Conservation (phyloP, 2,113 vertebrate species). For the Semnornis frantzii region DNA sequence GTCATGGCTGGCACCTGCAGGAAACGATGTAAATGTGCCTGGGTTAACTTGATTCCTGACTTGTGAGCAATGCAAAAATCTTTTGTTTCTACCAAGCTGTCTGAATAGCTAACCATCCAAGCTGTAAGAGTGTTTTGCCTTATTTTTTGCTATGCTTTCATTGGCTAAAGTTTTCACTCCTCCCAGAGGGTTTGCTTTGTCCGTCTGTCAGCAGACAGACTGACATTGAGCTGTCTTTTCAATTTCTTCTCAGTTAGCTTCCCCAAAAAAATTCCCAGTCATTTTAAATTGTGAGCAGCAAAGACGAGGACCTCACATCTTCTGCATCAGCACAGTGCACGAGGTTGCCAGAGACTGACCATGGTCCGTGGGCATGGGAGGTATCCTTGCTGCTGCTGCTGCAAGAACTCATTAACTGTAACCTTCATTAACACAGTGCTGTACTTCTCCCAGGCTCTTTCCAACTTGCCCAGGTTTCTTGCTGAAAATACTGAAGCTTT, state of each 20-base stretch:
- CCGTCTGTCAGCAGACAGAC: background rate
- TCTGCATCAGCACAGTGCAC: rapidly evolving
- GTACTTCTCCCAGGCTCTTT: background rate
- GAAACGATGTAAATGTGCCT: background rate
- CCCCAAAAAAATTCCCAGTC: background rate
- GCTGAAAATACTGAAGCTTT: background rate
- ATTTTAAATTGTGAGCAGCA: background rate
- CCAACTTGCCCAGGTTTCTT: background rate
- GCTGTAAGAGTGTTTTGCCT: background rate
- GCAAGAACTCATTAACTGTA: rapidly evolving
- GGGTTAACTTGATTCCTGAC: background rate
- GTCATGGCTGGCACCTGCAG: background rate
- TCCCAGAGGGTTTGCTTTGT: background rate
- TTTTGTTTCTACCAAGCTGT: background rate
- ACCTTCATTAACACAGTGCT: background rate
- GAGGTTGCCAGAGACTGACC: background rate
- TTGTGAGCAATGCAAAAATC: background rate
- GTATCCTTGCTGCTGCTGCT: background rate
- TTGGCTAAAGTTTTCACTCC: background rate
- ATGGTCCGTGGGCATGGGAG: background rate
- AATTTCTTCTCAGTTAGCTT: background rate
- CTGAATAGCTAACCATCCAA: background rate
- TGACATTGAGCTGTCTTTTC: background rate
- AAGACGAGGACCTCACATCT: background rate
- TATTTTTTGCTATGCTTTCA: background rate